A percentile compares a stretch with the other conserved stretches of the same genome.
These are phyloP conservation scores for Ambastaia sidthimunki DNA, from an alignment of 2,797 vertebrate genomes.

Conservation along the genomic window DNA sequence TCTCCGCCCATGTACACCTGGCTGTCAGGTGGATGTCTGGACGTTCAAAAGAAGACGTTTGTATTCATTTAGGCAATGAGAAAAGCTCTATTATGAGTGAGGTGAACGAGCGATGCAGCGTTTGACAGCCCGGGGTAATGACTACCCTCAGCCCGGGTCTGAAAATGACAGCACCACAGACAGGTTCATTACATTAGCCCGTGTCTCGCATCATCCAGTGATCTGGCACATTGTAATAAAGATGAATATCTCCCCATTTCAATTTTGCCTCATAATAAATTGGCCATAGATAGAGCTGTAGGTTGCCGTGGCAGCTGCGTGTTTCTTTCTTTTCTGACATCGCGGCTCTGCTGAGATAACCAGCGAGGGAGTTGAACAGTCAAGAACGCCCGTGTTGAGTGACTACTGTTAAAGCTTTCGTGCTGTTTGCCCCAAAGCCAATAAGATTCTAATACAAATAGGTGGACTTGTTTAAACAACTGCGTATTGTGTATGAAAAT, in stretches of 20 bases:
- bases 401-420: conserved; percentile 13
- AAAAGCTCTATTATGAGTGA: conserved; percentile 52
- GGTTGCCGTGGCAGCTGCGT: conserved; percentile 19
- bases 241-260: conserved; percentile 44
- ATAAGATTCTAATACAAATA: conserved; percentile 1
- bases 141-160: conserved; percentile 40
- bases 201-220: conserved; percentile 31
- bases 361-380: neutral
- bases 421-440: neutral
- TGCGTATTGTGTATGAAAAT: conserved; percentile 13
- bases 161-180: conserved; percentile 23
- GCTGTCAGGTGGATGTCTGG: conserved; percentile 47
- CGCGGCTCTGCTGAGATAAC: neutral
- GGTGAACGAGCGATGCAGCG: conserved; percentile 40
- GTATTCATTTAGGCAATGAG: conserved; percentile 56
- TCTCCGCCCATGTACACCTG: conserved; percentile 31
- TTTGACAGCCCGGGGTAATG: conserved; percentile 50
- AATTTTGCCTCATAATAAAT: conserved; percentile 39
- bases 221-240: conserved; percentile 52
- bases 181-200: conserved; percentile 51
- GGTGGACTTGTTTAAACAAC: conserved; percentile 15
- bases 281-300: conserved; percentile 41
- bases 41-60: conserved; percentile 46
- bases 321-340: conserved; percentile 12
- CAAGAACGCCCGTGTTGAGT: neutral